A percentile compares a stretch with the other conserved stretches of the same genome.
phyloP scores from a whole-genome alignment of 2,113 vertebrate genomes.

The Isurus oxyrinchus region DNA sequence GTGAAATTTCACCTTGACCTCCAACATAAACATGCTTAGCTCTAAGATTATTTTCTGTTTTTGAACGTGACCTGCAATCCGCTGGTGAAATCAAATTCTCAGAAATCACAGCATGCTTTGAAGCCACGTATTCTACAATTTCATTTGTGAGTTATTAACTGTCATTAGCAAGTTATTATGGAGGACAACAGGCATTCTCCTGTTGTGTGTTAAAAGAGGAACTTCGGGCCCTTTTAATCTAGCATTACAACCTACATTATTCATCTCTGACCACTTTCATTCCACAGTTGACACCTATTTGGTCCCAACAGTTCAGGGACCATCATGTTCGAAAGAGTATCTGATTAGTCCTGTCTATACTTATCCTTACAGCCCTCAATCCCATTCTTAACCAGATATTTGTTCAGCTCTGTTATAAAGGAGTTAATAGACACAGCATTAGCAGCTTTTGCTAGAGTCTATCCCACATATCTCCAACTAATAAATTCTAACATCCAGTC shows the following conservation, averaged over 20 bases:
- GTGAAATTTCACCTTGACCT: not conserved
- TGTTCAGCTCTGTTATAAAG: constrained; percentile 24
- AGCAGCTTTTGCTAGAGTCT: constrained; percentile 22
- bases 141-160: not conserved
- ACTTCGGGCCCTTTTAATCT: constrained; percentile 22
- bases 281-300: not conserved
- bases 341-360: constrained; percentile 23
- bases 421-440: constrained; percentile 29
- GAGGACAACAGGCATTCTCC: not conserved
- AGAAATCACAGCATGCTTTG: not conserved
- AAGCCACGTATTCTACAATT: not conserved
- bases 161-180: not conserved
- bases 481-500: constrained; percentile 21
- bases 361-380: not conserved
- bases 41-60: not conserved
- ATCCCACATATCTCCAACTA: constrained; percentile 14
- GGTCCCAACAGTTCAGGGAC: constrained; percentile 32
- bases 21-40: not conserved
- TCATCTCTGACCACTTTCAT: not conserved
- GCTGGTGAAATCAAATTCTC: not conserved
- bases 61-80: not conserved
- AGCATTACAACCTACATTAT: constrained; percentile 15
- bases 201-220: not conserved
- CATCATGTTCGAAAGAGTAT: constrained; percentile 27
- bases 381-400: constrained; percentile 19